Conservation (phyloP, 1,140 invertebrate species). For the Centruroides vittatus region DNA sequence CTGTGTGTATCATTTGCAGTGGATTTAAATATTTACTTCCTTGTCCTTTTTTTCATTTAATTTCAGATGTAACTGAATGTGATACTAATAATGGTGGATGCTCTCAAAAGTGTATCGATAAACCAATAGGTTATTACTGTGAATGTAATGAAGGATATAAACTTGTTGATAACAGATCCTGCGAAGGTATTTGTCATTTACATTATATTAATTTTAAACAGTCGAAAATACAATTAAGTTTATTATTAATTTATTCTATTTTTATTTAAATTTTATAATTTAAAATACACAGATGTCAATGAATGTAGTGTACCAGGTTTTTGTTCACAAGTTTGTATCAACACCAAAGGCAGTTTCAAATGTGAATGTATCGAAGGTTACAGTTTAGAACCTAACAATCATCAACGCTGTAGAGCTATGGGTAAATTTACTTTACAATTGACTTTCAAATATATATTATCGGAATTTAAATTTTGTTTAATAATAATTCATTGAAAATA, state of each 20-base stretch:
- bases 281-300: conserved; percentile 58
- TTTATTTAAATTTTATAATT: not conserved
- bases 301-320: conserved; percentile 72
- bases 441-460: not conserved
- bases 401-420: conserved; percentile 56
- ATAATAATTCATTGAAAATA: too few relatives aligned
- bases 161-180: conserved; percentile 53
- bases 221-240: too few relatives aligned
- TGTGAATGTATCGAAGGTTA: conserved; percentile 83
- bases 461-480: too few relatives aligned
- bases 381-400: conserved; percentile 61
- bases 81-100: conserved; percentile 67
- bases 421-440: not conserved
- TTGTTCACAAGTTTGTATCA: conserved; percentile 85
- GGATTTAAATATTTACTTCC: too few relatives aligned
- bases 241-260: not conserved
- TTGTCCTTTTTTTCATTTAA: too few relatives aligned
- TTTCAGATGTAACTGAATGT: conserved; percentile 54
- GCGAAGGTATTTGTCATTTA: conserved; percentile 44
- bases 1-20: too few relatives aligned
- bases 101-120: conserved; percentile 62
- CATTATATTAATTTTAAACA: too few relatives aligned
- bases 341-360: conserved; percentile 80
- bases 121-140: conserved; percentile 58
- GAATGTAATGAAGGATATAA: conserved; percentile 55